Evolutionary conservation across 2,797 vertebrate genomes (phyloP).

Genomic region (Spheniscus humboldti): DNA sequence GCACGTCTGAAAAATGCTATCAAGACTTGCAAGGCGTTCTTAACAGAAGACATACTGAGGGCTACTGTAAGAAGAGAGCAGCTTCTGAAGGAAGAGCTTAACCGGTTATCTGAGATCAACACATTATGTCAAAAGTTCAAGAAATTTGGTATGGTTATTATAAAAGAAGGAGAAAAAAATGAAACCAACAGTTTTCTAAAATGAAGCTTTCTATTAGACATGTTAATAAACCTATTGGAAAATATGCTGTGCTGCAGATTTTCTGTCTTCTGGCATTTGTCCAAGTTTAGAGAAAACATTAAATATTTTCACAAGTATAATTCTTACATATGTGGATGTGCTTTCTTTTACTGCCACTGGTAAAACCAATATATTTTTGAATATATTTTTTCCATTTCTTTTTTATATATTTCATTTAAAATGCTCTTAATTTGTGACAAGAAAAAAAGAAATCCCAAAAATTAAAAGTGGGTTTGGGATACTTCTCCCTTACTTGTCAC

Average conservation of each 20-base stretch:
- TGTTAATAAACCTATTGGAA: background rate
- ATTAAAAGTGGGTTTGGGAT: background rate
- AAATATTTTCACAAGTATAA: background rate
- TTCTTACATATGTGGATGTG: background rate
- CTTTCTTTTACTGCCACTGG: background rate
- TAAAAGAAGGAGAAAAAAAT: background rate
- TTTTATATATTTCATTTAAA: background rate
- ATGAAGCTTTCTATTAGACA: background rate
- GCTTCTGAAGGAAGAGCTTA: background rate
- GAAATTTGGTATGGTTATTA: background rate
- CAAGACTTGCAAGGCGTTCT: background rate
- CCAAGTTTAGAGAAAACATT: background rate
- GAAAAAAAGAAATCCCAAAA: background rate
- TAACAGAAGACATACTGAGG: background rate
- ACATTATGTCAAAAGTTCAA: background rate
- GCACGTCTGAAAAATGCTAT: fast-evolving
- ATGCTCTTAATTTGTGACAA: background rate
- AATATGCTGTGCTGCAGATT: background rate
- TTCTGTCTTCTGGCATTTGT: background rate
- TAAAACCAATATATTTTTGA: background rate
- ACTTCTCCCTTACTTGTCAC: background rate
- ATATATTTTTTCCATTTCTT: background rate
- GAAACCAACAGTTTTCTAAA: background rate
- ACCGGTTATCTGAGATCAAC: background rate
- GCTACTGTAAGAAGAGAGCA: background rate